Percentiles rank a stretch among this genome's conserved stretches.
These are phyloP conservation scores for Lathamus discolor DNA, from an alignment of 2,113 vertebrate genomes.

Conservation along the genomic window DNA sequence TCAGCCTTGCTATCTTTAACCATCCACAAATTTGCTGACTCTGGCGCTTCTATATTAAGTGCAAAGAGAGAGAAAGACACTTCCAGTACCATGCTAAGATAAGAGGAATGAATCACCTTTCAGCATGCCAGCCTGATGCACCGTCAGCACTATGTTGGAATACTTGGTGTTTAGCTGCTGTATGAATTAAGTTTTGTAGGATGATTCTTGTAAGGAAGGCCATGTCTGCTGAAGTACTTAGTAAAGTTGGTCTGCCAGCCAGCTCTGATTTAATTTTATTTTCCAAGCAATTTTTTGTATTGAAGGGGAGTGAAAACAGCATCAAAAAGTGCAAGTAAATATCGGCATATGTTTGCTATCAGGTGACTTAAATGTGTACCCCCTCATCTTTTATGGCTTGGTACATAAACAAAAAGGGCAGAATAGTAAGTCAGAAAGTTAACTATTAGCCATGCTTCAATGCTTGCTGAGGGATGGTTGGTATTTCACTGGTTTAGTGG, in stretches of 20 bases:
- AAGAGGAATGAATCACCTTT: background rate
- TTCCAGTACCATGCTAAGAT: background rate
- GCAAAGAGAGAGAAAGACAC: background rate
- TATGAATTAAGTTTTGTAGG: background rate
- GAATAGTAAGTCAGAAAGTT: background rate
- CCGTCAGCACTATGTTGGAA: background rate
- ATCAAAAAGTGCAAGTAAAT: background rate
- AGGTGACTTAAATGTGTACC: background rate
- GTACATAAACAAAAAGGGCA: background rate
- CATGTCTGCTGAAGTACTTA: background rate
- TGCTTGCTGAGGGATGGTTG: background rate
- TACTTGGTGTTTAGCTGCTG: background rate
- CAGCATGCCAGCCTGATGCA: background rate
- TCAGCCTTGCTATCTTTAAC: background rate
- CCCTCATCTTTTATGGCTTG: background rate
- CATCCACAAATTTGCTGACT: background rate
- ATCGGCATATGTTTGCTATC: background rate
- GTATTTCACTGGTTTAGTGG: background rate
- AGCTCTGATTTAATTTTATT: background rate
- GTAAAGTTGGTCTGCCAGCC: background rate
- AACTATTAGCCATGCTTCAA: constrained; percentile 9
- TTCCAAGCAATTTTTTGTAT: background rate
- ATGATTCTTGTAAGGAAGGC: background rate
- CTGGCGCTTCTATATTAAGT: background rate
- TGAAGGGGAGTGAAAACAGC: background rate